phyloP scores from a whole-genome alignment of 2,113 vertebrate species.

The Rattus norvegicus region GRCr8 NC_086023.1:164927501-164928000 shows the following conservation, averaged over 20 bases:
- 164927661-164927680: not conserved
- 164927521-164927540: not conserved
- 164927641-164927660: not conserved
- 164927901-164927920: not conserved
- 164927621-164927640: not conserved
- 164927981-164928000: fast-evolving
- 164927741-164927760: not conserved
- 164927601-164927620: not conserved
- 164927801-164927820: not conserved
- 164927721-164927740: too few relatives aligned
- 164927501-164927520: not conserved
- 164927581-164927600: not conserved
- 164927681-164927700: not conserved
- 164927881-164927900: not conserved
- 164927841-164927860: not conserved
- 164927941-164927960: not conserved
- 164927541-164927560: not conserved
- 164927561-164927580: not conserved
- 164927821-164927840: not conserved
- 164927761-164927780: not conserved
- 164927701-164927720: not conserved
- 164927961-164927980: not conserved
- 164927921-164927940: not conserved
- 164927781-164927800: not conserved
- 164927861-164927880: not conserved